A percentile compares a stretch with the other conserved stretches of the same genome.
phyloP scores from a whole-genome alignment of 1,140 invertebrate species.

The Adoxophyes honmai region DNA sequence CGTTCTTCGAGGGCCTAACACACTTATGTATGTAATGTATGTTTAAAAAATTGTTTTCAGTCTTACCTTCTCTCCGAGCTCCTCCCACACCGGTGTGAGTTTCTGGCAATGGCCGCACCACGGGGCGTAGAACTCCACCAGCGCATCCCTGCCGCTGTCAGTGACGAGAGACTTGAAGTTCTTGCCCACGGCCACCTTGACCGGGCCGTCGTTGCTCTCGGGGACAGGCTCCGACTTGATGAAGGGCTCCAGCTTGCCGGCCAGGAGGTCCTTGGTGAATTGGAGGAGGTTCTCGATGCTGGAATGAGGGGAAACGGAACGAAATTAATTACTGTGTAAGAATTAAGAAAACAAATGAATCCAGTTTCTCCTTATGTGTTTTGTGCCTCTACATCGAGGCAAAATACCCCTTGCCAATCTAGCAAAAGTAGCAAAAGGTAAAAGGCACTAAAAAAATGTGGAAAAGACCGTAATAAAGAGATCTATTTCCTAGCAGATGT shows the following conservation, averaged over 20 bases:
- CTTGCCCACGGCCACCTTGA: conserved; percentile 96
- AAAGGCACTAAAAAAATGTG: no score
- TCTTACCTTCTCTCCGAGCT: conserved; percentile 92
- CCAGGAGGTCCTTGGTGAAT: conserved; percentile 93
- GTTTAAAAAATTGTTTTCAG: conserved; percentile 4
- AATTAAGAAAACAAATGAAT: no score
- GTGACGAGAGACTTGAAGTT: conserved; percentile 98
- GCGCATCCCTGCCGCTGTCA: conserved; percentile 94
- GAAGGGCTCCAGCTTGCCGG: conserved; percentile 92
- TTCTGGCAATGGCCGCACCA: conserved; percentile 99
- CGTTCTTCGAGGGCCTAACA: no score
- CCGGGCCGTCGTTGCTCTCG: conserved; percentile 88
- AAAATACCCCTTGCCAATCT: no score
- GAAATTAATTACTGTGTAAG: no score
- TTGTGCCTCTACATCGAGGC: no score
- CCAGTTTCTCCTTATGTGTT: no score
- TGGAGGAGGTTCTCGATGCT: conserved; percentile 91
- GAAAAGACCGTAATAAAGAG: no score
- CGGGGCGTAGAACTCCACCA: conserved; percentile 98
- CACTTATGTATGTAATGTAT: no score
- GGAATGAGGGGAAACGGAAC: conserved; percentile 17
- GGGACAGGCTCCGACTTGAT: conserved; percentile 97
- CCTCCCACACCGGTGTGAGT: conserved; percentile 94
- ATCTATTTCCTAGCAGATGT: no score
- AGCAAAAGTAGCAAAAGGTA: no score